Evolutionary conservation across 1,140 invertebrate species (phyloP), one percentile per base, ranked within the genome.

Genomic region (Cylas formicarius): DNA sequence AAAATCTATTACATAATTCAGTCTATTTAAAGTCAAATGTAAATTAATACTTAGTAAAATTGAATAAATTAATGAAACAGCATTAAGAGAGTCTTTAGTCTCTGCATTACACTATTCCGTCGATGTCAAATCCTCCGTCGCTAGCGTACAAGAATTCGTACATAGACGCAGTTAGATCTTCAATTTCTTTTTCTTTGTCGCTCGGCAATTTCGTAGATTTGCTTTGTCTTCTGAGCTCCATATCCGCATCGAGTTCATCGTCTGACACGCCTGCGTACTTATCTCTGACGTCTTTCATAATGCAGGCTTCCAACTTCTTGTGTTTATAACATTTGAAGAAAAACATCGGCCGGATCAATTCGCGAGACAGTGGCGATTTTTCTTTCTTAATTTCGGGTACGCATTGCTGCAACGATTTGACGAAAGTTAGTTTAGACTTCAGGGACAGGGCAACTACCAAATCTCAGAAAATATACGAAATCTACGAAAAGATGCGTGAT

Each of bases 251-350:
- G 21, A 73, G 53, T 18, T 75, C 72, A 10, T 77, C 75, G 26
- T 75, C 72, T 9, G 63, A 58, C 0, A 72, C 69, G 1, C 48
- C 58, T 1, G 56, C 29, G 52, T 76, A 79, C 29, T 76, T 68
- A 45, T 80, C 76, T 11, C 75, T 64, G 18, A 80, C 74, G 50
- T 80, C 78, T 54, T 80, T 79, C 76, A 80, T 78, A 27, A 79
- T 74, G 52, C 78, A 80, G 0, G 78, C 76, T 61, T 80, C 78
- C 10, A 80, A 50, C 58, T 80, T 80, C 61, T 80, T 80, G 58
- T 80, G 76, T 71, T 80, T 79, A 55, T 80, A 80, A 56, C 78
- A 80, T 42, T 75, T 70, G 67, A 80, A 80, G 70, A 80, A 80
- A 62, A 79, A 77, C 73, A 79, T 78, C 0, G 77, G 76, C 22